Evolutionary conservation across 2,113 vertebrate genomes (phyloP).

Genomic region (Ochotona princeps): DNA sequence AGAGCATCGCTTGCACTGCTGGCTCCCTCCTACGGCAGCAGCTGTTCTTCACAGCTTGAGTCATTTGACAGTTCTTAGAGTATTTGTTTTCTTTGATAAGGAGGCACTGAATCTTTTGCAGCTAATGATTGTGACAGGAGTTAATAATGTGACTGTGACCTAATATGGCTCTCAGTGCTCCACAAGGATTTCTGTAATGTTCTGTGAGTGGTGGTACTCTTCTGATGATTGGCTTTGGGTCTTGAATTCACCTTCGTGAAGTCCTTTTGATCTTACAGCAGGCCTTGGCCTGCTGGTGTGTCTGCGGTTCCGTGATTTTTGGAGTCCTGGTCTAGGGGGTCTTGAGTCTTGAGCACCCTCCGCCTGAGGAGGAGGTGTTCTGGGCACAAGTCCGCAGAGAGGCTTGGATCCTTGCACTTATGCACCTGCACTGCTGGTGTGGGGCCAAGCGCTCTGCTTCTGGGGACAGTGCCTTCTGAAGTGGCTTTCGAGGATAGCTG

Average conservation of each 20-base stretch:
- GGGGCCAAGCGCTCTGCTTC: neutral
- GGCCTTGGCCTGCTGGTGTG: neutral
- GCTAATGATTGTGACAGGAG: neutral
- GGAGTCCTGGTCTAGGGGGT: neutral
- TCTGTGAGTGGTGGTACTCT: neutral
- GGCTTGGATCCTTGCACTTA: neutral
- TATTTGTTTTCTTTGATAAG: constrained; percentile 21
- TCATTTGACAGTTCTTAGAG: neutral
- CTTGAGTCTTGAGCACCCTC: neutral
- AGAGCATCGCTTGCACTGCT: neutral
- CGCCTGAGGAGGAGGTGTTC: neutral
- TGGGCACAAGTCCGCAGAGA: neutral
- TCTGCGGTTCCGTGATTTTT: neutral
- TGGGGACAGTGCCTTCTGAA: neutral
- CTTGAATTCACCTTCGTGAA: neutral
- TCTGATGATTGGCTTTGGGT: neutral
- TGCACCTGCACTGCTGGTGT: neutral
- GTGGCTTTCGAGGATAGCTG: neutral
- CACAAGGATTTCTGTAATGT: neutral
- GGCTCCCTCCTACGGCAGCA: neutral
- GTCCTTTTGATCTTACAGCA: neutral
- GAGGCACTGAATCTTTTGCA: neutral
- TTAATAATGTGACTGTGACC: neutral
- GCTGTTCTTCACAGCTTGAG: neutral
- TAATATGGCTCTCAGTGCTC: neutral